A percentile compares a stretch with the other conserved stretches of the same genome.
Conservation (phyloP, 2,888 invertebrate genomes). For the Ophion slaviceki region DNA sequence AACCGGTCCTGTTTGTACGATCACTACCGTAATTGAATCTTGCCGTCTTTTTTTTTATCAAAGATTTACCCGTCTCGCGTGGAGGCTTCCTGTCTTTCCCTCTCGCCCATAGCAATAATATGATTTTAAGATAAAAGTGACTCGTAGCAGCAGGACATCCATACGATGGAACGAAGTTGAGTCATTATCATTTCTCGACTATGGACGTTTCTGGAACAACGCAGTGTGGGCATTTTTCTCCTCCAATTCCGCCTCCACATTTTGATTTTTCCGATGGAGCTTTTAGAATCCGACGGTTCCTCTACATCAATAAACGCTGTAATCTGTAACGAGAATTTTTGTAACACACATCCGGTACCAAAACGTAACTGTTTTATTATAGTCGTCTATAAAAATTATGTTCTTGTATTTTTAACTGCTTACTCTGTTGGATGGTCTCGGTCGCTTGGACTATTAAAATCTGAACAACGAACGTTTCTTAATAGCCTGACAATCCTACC, state of each 20-base stretch:
- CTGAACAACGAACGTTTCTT: too few relatives aligned
- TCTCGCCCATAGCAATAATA: background rate
- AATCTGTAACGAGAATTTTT: too few relatives aligned
- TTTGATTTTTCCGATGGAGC: background rate
- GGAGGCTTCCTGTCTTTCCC: background rate
- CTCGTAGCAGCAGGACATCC: background rate
- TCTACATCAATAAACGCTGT: background rate
- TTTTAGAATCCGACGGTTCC: background rate
- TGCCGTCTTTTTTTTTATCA: too few relatives aligned
- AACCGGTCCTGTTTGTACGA: background rate
- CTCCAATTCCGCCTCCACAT: background rate
- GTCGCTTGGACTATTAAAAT: too few relatives aligned
- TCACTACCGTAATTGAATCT: too few relatives aligned
- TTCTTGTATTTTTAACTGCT: too few relatives aligned
- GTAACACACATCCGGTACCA: too few relatives aligned
- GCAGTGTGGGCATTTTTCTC: conserved; percentile 9
- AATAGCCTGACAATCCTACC: too few relatives aligned
- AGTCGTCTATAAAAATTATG: too few relatives aligned
- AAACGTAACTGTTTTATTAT: too few relatives aligned
- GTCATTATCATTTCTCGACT: conserved; percentile 79
- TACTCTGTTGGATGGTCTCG: too few relatives aligned
- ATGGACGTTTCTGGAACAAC: background rate
- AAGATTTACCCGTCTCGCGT: too few relatives aligned
- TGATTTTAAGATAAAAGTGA: conserved; percentile 25
- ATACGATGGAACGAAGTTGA: conserved; percentile 68